Evolutionary conservation across 2,113 vertebrate species (phyloP).

Genomic region (Chaenocephalus aceratus): DNA sequence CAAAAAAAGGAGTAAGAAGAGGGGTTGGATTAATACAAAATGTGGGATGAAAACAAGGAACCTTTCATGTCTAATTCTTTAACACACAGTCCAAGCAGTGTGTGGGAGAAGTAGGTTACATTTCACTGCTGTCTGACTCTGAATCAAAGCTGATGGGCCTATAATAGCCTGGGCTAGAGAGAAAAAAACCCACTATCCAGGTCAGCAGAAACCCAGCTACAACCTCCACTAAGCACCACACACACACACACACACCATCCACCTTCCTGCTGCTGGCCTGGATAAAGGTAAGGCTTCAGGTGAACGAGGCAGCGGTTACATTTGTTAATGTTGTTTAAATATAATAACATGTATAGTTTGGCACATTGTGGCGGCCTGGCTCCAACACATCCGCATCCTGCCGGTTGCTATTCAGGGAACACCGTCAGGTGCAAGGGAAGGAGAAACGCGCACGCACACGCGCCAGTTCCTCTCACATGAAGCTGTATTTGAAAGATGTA

Average conservation of each 20-base stretch:
- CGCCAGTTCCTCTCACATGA: neutral
- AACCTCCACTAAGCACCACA: conserved; percentile 32
- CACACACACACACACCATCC: conserved; percentile 31
- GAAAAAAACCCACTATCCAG: conserved; percentile 47
- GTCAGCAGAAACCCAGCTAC: conserved; percentile 65
- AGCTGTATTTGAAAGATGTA: neutral
- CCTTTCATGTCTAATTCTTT: neutral
- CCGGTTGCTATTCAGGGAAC: conserved; percentile 55
- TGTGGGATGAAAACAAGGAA: neutral
- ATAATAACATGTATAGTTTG: conserved; percentile 43
- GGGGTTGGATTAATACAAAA: neutral
- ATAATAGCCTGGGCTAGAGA: conserved; percentile 30
- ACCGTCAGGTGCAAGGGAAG: conserved; percentile 64
- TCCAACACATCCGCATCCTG: conserved; percentile 59
- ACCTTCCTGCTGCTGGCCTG: conserved; percentile 5
- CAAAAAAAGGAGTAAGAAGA: neutral
- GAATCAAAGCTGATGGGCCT: conserved; percentile 37
- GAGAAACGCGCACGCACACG: neutral
- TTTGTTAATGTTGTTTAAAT: conserved; percentile 39
- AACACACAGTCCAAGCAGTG: conserved; percentile 25
- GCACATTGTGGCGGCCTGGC: conserved; percentile 42
- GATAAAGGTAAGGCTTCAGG: conserved; percentile 24
- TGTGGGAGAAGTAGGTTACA: conserved; percentile 48
- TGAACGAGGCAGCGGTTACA: conserved; percentile 9
- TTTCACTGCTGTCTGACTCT: conserved; percentile 42